phyloP scores from a whole-genome alignment of 2,888 invertebrate species.

The Tricholauxania praeusta region DNA sequence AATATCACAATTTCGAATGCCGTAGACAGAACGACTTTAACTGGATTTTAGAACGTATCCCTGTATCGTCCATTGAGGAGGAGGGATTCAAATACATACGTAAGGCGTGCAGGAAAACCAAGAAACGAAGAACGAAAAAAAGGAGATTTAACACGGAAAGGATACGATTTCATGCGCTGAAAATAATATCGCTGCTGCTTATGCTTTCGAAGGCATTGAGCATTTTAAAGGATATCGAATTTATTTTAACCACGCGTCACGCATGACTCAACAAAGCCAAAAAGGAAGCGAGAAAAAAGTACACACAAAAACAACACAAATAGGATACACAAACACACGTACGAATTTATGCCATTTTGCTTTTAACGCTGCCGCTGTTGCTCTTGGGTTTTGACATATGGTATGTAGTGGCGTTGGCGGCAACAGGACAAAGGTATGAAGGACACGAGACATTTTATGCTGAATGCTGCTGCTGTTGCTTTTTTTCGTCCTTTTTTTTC shows the following conservation, averaged over 20 bases:
- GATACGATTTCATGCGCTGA: conserved; percentile 27
- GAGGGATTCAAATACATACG: no score
- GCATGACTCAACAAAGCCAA: not conserved
- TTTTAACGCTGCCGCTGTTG: no score
- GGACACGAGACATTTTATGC: conserved; percentile 38
- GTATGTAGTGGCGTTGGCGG: conserved; percentile 43
- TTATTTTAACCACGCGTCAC: not conserved
- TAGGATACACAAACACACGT: no score
- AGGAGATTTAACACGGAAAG: not conserved
- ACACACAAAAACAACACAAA: not conserved
- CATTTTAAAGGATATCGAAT: no score
- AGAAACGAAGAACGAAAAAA: not conserved
- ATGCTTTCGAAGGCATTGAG: not conserved
- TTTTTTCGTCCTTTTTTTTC: no score
- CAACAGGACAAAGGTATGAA: conserved; percentile 50
- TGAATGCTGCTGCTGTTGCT: no score
- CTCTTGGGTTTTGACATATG: not conserved
- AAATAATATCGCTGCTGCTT: conserved; percentile 37
- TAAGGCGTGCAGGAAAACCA: not conserved
- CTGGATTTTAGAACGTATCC: no score
- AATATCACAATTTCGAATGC: no score
- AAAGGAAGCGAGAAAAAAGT: conserved; percentile 19
- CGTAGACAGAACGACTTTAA: no score
- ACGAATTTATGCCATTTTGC: no score
- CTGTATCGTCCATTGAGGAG: no score